Conservation (phyloP, 1,140 invertebrate species). For the Trachymyrmex cornetzi region DNA sequence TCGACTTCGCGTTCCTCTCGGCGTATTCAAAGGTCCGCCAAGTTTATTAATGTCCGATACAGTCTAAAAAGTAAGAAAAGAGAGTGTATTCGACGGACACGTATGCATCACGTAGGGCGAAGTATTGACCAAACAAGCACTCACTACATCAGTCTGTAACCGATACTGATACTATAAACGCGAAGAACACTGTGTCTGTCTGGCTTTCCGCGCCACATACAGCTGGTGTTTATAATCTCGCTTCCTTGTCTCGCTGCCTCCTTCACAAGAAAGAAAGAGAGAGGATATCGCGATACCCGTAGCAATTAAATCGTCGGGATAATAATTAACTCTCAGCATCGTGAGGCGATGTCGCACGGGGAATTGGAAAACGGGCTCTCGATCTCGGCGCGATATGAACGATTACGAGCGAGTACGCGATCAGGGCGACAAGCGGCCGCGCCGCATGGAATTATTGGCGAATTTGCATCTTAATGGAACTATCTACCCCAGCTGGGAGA, state of each 20-base stretch:
- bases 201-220: slow-evolving; percentile 68
- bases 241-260: neutral
- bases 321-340: slow-evolving; percentile 84
- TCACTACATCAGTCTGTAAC: slow-evolving; percentile 69
- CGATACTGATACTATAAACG: slow-evolving; percentile 71
- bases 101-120: slow-evolving; percentile 25
- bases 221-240: slow-evolving; percentile 58
- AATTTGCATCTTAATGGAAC: slow-evolving; percentile 87
- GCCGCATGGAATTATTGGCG: slow-evolving; percentile 83
- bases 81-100: slow-evolving; percentile 23
- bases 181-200: slow-evolving; percentile 50
- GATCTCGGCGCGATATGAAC: slow-evolving; percentile 69
- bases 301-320: slow-evolving; percentile 84
- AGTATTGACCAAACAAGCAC: slow-evolving; percentile 64
- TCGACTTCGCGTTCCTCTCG: neutral
- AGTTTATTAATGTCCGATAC: slow-evolving; percentile 11
- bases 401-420: slow-evolving; percentile 73
- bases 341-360: slow-evolving; percentile 76
- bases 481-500: slow-evolving; percentile 76
- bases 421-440: slow-evolving; percentile 80
- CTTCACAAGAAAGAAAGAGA: slow-evolving; percentile 35
- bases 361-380: slow-evolving; percentile 82
- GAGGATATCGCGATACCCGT: slow-evolving; percentile 75
- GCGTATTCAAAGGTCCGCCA: neutral
- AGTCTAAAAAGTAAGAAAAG: neutral